Evolutionary conservation across 2,113 vertebrate genomes (phyloP), one percentile per base, ranked within the genome.

Genomic region (Campylorhamphus procurvoides): DNA sequence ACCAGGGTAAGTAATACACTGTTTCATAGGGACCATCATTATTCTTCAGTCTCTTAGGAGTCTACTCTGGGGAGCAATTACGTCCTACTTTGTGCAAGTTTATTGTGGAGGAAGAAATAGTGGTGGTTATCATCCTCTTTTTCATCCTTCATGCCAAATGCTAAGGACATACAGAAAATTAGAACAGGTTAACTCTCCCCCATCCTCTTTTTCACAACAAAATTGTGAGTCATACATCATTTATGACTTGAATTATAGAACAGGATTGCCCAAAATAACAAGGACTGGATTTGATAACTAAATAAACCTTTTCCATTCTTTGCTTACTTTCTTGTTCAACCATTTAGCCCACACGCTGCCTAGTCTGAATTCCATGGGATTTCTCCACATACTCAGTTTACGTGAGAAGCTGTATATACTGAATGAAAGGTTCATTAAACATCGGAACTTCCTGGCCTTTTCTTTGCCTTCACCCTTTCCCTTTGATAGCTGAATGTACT

Each of bases 371-470:
- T 94, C 75, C 78, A 77, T 80, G 85, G 82, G 85, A 80, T 96
- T 87, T 67, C 71, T 90, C 22, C 72, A 31, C 55, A 40, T 24
- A 28, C 68, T 50, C 39, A 20, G 52, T 77, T 93, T 83, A 91
- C 22, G 0, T 78, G 75, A 94, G 79, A 93, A 90, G 52, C 75
- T 66, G 67, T 77, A 91, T 31, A 60, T 53, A 39, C 67, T 63
- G 78, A 85, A 92, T 90, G 35, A 91, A 95, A 69, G 79, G 59
- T 83, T 91, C 87, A 85, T 96, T 95, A 96, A 94, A 91, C 59
- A 88, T 83, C 3, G 14, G 71, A 92, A 93, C 88, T 94, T 91
- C 93, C 83, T 77, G 85, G 87, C 79, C 60, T 96, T 97, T 93
- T 86, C 86, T 96, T 90, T 82, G 87, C 87, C 91, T 96, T 91